Evolutionary conservation across 2,797 vertebrate genomes (phyloP).

Genomic region (Diglossa cyanea): DNA sequence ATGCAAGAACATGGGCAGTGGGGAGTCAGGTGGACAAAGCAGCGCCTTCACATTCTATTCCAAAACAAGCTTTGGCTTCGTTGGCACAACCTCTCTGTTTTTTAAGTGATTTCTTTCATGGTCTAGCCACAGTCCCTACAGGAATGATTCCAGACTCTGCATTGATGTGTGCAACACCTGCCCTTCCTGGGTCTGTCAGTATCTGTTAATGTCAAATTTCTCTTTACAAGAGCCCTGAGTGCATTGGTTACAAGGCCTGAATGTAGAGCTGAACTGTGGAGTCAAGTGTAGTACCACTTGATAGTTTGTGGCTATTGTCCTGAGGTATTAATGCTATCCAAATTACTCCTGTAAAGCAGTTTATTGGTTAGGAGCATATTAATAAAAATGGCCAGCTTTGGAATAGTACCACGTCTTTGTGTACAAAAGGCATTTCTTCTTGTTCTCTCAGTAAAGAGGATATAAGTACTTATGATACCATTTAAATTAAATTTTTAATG

Average conservation of each 20-base stretch:
- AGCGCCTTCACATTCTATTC: background rate
- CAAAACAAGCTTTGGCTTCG: background rate
- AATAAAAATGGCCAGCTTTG: background rate
- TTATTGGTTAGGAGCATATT: background rate
- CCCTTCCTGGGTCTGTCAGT: background rate
- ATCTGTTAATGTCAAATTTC: background rate
- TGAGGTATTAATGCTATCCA: background rate
- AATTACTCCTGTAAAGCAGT: background rate
- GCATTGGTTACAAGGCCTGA: background rate
- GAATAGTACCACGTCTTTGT: background rate
- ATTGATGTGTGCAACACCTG: background rate
- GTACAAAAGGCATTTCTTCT: background rate
- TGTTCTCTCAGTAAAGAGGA: background rate
- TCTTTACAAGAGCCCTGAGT: background rate
- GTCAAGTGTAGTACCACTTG: background rate
- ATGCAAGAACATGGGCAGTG: rapidly evolving
- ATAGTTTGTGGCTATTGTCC: background rate
- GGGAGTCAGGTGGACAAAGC: background rate
- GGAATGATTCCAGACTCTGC: background rate
- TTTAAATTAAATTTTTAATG: background rate
- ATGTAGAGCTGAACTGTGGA: background rate
- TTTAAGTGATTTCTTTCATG: background rate
- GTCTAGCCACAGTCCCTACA: background rate
- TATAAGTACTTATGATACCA: background rate
- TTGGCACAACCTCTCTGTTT: background rate